These are phyloP conservation scores for Mycetomoellerius zeteki DNA, from an alignment of 1,140 invertebrate species.

Conservation along the genomic window DNA sequence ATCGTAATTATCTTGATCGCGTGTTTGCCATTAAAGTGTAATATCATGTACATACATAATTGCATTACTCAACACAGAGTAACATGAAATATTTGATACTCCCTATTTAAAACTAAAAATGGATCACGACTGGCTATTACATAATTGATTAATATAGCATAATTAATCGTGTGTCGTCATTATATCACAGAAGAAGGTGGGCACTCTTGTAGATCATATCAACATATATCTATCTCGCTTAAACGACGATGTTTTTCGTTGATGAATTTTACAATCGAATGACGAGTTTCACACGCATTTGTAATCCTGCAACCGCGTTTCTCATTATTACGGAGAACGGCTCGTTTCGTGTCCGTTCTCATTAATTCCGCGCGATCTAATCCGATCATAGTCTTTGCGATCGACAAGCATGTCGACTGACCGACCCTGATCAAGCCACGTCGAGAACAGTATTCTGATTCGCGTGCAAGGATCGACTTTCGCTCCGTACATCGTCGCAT, in stretches of 20 bases:
- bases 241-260: background rate
- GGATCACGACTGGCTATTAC: background rate
- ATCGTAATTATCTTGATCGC: constrained; percentile 5
- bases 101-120: constrained; percentile 1
- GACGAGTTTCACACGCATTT: constrained; percentile 11
- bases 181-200: background rate
- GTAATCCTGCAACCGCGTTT: background rate
- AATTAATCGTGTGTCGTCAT: constrained; percentile 17
- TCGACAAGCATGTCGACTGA: constrained; percentile 30
- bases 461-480: constrained; percentile 75
- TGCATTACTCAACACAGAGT: background rate
- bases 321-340: constrained; percentile 6
- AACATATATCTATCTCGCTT: background rate
- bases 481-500: constrained; percentile 72
- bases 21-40: constrained; percentile 1
- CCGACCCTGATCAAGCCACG: constrained; percentile 67
- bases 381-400: constrained; percentile 38
- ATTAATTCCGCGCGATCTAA: constrained; percentile 48
- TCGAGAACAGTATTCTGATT: constrained; percentile 67
- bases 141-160: background rate
- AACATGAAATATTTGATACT: constrained; percentile 22
- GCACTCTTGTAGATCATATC: background rate
- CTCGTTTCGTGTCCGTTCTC: constrained; percentile 32
- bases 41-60: background rate
- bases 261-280: constrained; percentile 15